Conservation (phyloP, 2,113 vertebrate genomes). For the Lophius piscatorius region DNA sequence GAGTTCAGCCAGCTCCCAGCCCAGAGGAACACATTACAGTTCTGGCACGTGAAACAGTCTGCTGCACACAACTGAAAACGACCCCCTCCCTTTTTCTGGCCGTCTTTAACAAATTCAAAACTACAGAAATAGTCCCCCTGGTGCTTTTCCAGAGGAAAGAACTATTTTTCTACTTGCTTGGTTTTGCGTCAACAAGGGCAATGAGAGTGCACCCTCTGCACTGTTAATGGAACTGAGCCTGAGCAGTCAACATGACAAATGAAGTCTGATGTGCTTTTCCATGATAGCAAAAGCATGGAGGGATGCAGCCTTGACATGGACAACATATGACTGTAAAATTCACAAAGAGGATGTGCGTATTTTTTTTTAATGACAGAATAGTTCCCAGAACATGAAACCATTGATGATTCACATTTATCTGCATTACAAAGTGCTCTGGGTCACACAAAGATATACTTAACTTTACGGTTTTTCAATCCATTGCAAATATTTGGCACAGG, state of each 20-base stretch:
- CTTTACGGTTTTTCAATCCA: constrained; percentile 15
- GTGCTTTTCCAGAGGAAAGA: constrained; percentile 72
- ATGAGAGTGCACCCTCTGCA: constrained; percentile 63
- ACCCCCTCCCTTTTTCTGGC: constrained; percentile 24
- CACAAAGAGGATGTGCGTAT: constrained; percentile 43
- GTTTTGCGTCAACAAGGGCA: constrained; percentile 74
- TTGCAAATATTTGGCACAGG: constrained; percentile 41
- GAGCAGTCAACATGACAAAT: constrained; percentile 39
- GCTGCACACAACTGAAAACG: constrained; percentile 57
- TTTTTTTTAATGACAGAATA: constrained; percentile 20
- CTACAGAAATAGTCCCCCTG: constrained; percentile 74
- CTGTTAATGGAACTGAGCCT: constrained; percentile 58
- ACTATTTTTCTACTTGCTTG: constrained; percentile 46
- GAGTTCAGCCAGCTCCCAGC: constrained; percentile 72
- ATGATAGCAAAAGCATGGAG: constrained; percentile 12
- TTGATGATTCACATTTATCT: constrained; percentile 33
- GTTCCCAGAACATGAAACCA: constrained; percentile 13
- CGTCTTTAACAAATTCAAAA: constrained; percentile 70
- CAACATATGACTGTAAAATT: constrained; percentile 34
- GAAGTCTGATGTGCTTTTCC: constrained; percentile 40
- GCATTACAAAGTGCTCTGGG: constrained; percentile 37
- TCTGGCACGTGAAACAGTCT: constrained; percentile 73
- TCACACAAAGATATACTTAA: constrained; percentile 16
- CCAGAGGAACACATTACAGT: constrained; percentile 72
- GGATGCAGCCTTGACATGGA: constrained; percentile 60